Evolutionary conservation across 2,113 vertebrate genomes (phyloP).

Genomic region (Anoura caudifer): DNA sequence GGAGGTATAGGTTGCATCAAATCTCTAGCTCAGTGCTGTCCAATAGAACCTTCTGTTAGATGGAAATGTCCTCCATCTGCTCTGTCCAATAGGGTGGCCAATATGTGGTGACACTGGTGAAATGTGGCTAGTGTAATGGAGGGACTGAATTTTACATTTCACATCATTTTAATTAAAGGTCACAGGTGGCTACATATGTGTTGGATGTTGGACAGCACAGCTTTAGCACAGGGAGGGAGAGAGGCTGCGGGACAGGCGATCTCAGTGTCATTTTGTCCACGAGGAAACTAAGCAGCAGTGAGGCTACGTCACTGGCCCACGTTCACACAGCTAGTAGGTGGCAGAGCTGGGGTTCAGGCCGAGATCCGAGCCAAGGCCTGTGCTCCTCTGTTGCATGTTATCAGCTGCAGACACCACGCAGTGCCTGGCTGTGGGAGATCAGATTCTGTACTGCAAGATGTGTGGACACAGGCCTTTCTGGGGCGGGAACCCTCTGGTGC

Average conservation of each 20-base stretch:
- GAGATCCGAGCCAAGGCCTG: background rate
- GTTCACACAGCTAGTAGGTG: background rate
- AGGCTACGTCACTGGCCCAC: background rate
- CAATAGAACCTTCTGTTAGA: background rate
- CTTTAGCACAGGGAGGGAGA: background rate
- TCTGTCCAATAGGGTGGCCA: background rate
- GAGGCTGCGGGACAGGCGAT: background rate
- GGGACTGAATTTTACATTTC: background rate
- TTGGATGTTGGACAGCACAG: background rate
- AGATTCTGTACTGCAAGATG: fast-evolving
- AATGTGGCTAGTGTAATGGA: background rate
- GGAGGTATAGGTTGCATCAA: background rate
- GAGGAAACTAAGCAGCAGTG: background rate
- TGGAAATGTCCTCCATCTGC: background rate
- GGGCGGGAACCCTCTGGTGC: too few species aligned
- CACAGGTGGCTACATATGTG: too few species aligned
- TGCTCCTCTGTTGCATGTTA: background rate
- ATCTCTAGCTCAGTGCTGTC: too few species aligned
- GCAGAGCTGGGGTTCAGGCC: background rate
- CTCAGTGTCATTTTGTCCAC: background rate
- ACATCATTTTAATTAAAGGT: background rate
- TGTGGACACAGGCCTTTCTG: background rate
- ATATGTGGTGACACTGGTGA: background rate
- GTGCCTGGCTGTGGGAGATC: background rate
- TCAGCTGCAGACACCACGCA: background rate